Evolutionary conservation across 2,797 vertebrate genomes (phyloP).

Genomic region (Myoxocephalus aenaeus): DNA sequence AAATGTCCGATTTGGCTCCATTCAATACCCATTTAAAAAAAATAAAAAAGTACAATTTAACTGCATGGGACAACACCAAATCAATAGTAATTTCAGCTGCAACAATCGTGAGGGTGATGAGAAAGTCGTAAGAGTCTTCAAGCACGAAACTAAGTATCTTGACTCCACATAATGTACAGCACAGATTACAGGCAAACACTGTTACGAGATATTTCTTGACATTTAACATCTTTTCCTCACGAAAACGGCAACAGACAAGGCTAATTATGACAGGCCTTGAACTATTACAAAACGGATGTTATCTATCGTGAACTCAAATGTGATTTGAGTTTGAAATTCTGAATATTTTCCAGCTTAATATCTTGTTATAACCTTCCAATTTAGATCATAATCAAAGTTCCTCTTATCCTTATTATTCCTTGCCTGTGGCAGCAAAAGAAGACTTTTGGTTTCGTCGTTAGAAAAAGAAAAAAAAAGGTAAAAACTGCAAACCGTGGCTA

Average conservation of each 20-base stretch:
- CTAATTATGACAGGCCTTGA: slow-evolving; percentile 4
- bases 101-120: background rate
- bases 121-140: background rate
- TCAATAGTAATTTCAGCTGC: slow-evolving; percentile 23
- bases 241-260: background rate
- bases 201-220: background rate
- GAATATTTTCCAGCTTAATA: slow-evolving; percentile 28
- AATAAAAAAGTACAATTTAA: slow-evolving; percentile 17
- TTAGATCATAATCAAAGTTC: slow-evolving; percentile 19
- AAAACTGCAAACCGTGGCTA: too few species aligned
- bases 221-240: slow-evolving; percentile 22
- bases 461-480: background rate
- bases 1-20: slow-evolving; percentile 12
- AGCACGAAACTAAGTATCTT: background rate
- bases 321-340: background rate
- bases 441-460: background rate
- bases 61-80: slow-evolving; percentile 18
- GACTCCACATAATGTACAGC: background rate
- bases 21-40: slow-evolving; percentile 25
- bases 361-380: background rate
- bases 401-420: background rate
- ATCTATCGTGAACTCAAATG: slow-evolving; percentile 9
- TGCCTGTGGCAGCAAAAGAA: background rate
- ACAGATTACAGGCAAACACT: slow-evolving; percentile 1
- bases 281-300: slow-evolving; percentile 30